A percentile compares a stretch with the other conserved stretches of the same genome.
These are phyloP conservation scores for Vulpes lagopus DNA, from an alignment of 2,113 vertebrate species.

Conservation along the genomic window DNA sequence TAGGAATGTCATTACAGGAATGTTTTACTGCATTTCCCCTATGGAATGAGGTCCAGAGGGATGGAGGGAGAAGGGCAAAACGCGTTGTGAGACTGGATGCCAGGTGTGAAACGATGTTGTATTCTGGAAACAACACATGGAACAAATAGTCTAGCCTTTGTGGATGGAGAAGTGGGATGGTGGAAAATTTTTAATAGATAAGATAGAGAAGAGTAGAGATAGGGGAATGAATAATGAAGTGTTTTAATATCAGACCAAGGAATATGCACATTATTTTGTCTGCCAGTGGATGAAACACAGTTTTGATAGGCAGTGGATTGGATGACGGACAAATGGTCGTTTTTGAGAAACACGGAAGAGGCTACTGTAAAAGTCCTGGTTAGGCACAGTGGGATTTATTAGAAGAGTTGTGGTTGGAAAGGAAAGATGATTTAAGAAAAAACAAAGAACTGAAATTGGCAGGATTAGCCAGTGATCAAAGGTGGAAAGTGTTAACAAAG, in stretches of 20 bases:
- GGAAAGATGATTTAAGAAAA: neutral
- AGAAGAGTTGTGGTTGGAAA: neutral
- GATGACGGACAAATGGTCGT: too few relatives aligned
- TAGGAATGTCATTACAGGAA: neutral
- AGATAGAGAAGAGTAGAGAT: neutral
- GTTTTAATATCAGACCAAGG: neutral
- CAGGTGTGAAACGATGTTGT: neutral
- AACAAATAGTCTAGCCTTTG: neutral
- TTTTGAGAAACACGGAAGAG: neutral
- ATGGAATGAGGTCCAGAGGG: neutral
- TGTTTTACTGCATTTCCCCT: neutral
- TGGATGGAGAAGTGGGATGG: neutral
- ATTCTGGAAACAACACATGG: neutral
- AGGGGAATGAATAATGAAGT: neutral
- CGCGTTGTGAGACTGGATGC: neutral
- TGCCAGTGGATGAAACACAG: neutral
- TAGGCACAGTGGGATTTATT: neutral
- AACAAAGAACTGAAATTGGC: neutral
- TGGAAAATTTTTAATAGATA: slow-evolving; percentile 23
- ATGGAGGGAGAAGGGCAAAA: neutral
- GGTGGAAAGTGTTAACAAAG: neutral
- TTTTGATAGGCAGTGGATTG: neutral
- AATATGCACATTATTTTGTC: slow-evolving; percentile 2
- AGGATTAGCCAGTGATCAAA: neutral
- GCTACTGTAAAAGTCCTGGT: neutral